Percentiles rank a stretch among this genome's conserved stretches.
These are phyloP conservation scores for Platynereis dumerilii DNA, from an alignment of 2,888 invertebrate species.

Conservation along the genomic window DNA sequence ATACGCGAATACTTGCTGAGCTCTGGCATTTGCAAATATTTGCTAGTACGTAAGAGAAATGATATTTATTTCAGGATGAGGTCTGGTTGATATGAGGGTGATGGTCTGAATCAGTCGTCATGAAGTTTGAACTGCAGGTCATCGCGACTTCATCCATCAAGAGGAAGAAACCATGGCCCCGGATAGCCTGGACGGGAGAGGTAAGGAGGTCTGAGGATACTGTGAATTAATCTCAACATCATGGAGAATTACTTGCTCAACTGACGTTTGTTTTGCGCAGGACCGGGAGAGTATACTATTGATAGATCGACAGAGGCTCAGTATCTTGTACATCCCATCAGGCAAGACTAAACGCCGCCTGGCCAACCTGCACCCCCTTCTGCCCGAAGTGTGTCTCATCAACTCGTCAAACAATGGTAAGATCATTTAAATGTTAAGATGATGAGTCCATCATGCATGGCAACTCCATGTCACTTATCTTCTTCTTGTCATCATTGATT, in stretches of 20 bases:
- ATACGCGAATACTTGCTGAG: too few species aligned
- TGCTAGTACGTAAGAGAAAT: too few species aligned
- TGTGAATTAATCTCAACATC: background rate
- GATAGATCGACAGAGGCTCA: slow-evolving; percentile 46
- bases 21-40: too few species aligned
- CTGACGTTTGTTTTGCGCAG: slow-evolving; percentile 18
- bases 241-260: too few species aligned
- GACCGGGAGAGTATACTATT: slow-evolving; percentile 51
- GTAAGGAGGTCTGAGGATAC: slow-evolving; percentile 40
- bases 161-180: slow-evolving; percentile 59
- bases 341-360: slow-evolving; percentile 57
- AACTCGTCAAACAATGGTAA: slow-evolving; percentile 51
- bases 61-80: too few species aligned
- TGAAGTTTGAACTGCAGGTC: slow-evolving; percentile 57
- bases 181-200: slow-evolving; percentile 56
- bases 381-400: slow-evolving; percentile 42
- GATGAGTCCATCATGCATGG: too few species aligned
- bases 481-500: too few species aligned
- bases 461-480: too few species aligned
- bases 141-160: slow-evolving; percentile 57
- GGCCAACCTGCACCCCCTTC: slow-evolving; percentile 49
- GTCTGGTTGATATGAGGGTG: too few species aligned
- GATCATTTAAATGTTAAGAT: slow-evolving; percentile 11
- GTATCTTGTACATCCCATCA: slow-evolving; percentile 58
- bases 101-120: slow-evolving; percentile 26